Evolutionary conservation across 2,888 invertebrate genomes (phyloP).

Genomic region (Ceriagrion tenellum): DNA sequence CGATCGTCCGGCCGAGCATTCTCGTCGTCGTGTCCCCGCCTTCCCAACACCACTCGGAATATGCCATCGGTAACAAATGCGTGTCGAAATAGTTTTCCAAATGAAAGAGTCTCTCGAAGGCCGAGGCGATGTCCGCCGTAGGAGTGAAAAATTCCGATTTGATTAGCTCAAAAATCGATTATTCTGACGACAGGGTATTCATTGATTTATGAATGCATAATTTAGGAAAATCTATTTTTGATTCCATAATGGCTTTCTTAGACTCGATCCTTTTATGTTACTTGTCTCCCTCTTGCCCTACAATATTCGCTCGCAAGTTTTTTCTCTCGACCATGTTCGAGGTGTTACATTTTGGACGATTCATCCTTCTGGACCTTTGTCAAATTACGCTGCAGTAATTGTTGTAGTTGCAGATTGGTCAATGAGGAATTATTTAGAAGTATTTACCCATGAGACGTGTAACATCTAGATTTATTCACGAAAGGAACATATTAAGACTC

Average conservation of each 20-base stretch:
- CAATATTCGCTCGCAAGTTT: not conserved
- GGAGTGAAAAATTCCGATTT: not conserved
- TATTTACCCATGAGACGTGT: too few species aligned
- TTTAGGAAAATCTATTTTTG: not conserved
- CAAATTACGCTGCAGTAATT: too few species aligned
- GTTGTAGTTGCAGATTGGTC: too few species aligned
- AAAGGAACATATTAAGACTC: too few species aligned
- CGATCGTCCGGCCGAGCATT: conserved; percentile 9
- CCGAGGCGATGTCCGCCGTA: not conserved
- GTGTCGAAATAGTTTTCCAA: conserved; percentile 6
- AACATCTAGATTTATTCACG: too few species aligned
- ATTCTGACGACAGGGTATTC: not conserved
- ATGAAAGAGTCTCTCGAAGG: not conserved
- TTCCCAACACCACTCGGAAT: not conserved
- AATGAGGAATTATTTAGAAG: too few species aligned
- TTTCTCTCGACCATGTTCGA: not conserved
- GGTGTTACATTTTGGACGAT: too few species aligned
- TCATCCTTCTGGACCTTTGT: too few species aligned
- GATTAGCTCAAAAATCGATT: not conserved
- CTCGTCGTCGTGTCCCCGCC: not conserved
- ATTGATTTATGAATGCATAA: not conserved
- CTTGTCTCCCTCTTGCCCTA: not conserved
- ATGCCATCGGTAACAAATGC: not conserved
- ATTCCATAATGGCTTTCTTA: not conserved
- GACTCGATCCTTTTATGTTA: not conserved